A percentile compares a stretch with the other conserved stretches of the same genome.
Conservation (phyloP, 2,888 invertebrate species). For the Nymphalis urticae region DNA sequence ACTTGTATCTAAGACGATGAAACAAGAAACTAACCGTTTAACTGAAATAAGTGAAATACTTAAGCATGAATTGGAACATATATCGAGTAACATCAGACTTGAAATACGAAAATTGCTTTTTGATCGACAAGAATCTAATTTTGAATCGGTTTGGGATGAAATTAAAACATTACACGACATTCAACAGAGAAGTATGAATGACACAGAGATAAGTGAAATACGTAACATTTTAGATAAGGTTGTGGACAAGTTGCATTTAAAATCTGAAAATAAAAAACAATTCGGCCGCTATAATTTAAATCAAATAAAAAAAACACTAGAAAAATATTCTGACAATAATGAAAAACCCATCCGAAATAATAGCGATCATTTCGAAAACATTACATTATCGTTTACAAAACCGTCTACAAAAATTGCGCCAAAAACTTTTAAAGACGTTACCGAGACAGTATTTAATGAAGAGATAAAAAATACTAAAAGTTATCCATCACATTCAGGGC, state of each 20-base stretch:
- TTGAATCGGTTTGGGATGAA: constrained; percentile 52
- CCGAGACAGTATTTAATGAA: constrained; percentile 28
- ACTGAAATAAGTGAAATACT: constrained; percentile 53
- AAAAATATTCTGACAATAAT: constrained; percentile 39
- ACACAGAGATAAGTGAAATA: constrained; percentile 52
- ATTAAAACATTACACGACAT: constrained; percentile 54
- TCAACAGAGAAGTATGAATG: constrained; percentile 49
- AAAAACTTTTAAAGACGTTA: constrained; percentile 37
- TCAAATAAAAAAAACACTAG: constrained; percentile 47
- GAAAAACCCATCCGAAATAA: constrained; percentile 40
- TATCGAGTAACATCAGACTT: constrained; percentile 51
- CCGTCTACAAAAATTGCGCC: constrained; percentile 16
- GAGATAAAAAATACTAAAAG: constrained; percentile 10
- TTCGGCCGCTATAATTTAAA: constrained; percentile 50
- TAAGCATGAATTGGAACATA: constrained; percentile 53
- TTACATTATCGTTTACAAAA: constrained; percentile 15
- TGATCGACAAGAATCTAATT: constrained; percentile 43
- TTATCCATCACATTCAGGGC: background rate
- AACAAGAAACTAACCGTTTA: constrained; percentile 53
- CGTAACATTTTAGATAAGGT: constrained; percentile 52
- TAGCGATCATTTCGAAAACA: constrained; percentile 18
- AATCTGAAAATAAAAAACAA: constrained; percentile 29
- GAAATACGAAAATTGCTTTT: constrained; percentile 42
- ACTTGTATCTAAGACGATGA: constrained; percentile 46
- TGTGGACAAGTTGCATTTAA: constrained; percentile 46